Conservation (phyloP, 2,888 invertebrate genomes). For the Dicranocentrus wangi region DNA sequence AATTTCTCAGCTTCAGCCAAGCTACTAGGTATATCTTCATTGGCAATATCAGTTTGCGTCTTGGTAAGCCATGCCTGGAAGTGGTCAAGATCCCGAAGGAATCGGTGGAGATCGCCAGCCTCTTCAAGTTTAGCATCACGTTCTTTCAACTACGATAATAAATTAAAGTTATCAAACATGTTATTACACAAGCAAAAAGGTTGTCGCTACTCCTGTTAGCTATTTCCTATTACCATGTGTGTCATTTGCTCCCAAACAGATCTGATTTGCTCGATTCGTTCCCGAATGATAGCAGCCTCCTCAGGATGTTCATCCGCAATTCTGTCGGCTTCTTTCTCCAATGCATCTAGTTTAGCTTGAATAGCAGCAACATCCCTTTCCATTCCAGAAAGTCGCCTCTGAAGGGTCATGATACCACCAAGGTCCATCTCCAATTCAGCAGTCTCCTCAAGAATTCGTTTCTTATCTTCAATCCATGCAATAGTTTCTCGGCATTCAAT, state of each 20-base stretch:
- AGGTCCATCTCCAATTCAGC: conserved; percentile 99
- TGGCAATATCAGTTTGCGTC: conserved; percentile 99
- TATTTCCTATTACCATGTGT: conserved; percentile 90
- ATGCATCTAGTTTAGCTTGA: conserved; percentile 94
- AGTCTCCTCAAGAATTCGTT: conserved; percentile 96
- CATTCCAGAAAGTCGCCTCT: conserved; percentile 97
- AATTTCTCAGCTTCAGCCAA: conserved; percentile 97
- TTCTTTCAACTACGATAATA: conserved; percentile 85
- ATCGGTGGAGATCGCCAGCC: conserved; percentile 97
- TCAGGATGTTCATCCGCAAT: conserved; percentile 93
- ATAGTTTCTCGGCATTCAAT: conserved; percentile 99
- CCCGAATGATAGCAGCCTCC: conserved; percentile 90
- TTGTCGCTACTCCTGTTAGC: no score
- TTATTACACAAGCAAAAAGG: not conserved
- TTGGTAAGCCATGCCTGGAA: conserved; percentile 99
- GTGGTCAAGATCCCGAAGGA: conserved; percentile 98
- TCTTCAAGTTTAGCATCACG: conserved; percentile 98
- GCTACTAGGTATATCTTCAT: conserved; percentile 94
- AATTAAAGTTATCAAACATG: conserved; percentile 14
- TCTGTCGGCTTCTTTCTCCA: conserved; percentile 93
- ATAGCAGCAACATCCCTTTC: conserved; percentile 99
- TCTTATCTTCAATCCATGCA: conserved; percentile 99
- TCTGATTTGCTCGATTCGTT: conserved; percentile 92
- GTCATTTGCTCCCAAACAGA: conserved; percentile 97
- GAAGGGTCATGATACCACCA: conserved; percentile 84